Evolutionary conservation across 2,797 vertebrate species (phyloP).

Genomic region (Luscinia megarhynchos): DNA sequence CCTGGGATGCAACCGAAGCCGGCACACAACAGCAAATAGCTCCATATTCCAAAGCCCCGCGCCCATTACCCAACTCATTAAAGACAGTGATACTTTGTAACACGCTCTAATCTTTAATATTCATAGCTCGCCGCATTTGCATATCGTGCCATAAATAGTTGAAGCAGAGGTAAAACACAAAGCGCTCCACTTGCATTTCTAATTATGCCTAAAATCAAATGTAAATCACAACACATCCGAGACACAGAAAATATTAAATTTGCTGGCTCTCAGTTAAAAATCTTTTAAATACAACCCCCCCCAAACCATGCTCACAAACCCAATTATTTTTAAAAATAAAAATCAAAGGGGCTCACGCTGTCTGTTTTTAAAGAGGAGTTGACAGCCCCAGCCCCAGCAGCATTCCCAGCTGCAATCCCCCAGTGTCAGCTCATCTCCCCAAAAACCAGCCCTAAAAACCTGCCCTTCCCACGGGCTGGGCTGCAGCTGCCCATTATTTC

Average conservation of each 20-base stretch:
- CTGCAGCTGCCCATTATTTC: neutral
- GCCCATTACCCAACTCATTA: slow-evolving; percentile 65
- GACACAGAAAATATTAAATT: slow-evolving; percentile 66
- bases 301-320: neutral
- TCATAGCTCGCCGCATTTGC: slow-evolving; percentile 76
- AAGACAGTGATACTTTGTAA: slow-evolving; percentile 46
- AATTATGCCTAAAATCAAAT: slow-evolving; percentile 79
- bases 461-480: neutral
- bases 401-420: too few species aligned
- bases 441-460: neutral
- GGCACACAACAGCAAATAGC: neutral
- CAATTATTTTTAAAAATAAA: neutral
- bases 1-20: neutral
- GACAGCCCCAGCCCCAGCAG: neutral
- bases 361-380: neutral
- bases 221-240: slow-evolving; percentile 73
- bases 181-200: slow-evolving; percentile 79
- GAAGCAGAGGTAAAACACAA: slow-evolving; percentile 79
- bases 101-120: slow-evolving; percentile 75
- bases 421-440: neutral
- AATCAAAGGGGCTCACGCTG: neutral
- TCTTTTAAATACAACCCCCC: neutral
- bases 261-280: slow-evolving; percentile 26
- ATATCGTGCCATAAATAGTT: slow-evolving; percentile 82
- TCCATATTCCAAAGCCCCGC: slow-evolving; percentile 4